phyloP scores from a whole-genome alignment of 2,888 invertebrate species.

The Cataglyphis albicans region DNA sequence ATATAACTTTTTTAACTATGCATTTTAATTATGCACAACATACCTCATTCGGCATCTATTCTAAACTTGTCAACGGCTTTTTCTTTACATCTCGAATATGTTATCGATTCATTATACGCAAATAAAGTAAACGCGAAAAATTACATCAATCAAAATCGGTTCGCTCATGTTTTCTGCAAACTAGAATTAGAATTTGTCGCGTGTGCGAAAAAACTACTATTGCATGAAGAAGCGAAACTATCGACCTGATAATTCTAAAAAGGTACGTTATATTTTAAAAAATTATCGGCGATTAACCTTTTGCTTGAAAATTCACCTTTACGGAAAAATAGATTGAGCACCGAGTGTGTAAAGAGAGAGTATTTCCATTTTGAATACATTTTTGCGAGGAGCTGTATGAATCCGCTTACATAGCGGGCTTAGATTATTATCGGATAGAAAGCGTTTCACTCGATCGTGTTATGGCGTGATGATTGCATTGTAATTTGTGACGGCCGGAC shows the following conservation, averaged over 20 bases:
- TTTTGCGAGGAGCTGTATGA: constrained; percentile 12
- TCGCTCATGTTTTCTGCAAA: background rate
- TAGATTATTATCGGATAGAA: constrained; percentile 27
- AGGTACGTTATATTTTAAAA: background rate
- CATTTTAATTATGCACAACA: background rate
- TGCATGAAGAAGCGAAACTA: constrained; percentile 17
- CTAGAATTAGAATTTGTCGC: background rate
- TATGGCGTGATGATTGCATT: constrained; percentile 50
- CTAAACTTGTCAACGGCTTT: background rate
- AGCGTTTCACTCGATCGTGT: constrained; percentile 42
- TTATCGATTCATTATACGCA: constrained; percentile 1
- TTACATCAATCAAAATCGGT: background rate
- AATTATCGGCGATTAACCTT: background rate
- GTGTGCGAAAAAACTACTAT: background rate
- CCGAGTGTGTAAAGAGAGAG: background rate
- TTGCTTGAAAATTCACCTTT: background rate
- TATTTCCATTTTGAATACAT: background rate
- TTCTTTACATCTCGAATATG: background rate
- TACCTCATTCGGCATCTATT: background rate
- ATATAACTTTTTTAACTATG: background rate
- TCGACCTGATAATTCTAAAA: constrained; percentile 7
- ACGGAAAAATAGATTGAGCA: constrained; percentile 1
- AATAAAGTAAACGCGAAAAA: constrained; percentile 7
- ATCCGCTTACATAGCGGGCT: constrained; percentile 21
- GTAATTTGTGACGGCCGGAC: constrained; percentile 36